phyloP scores from a whole-genome alignment of 2,797 vertebrate genomes.

The Catostomus latipinnis region DNA sequence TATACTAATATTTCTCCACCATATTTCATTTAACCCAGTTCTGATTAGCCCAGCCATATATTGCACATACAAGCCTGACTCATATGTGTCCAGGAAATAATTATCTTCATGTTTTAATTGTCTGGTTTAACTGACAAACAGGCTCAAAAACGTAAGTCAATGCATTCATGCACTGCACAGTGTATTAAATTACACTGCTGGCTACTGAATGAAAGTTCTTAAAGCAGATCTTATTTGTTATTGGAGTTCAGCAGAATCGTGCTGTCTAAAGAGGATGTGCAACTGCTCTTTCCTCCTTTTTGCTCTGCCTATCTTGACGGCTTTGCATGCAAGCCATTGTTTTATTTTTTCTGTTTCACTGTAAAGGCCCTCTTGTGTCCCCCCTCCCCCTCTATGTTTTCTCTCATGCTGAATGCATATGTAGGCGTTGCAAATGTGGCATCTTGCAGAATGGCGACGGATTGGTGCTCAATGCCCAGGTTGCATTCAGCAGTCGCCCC shows the following conservation, averaged over 20 bases:
- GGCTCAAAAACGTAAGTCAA: too few relatives aligned
- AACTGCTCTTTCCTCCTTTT: constrained; percentile 15
- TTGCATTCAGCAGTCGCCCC: constrained; percentile 32
- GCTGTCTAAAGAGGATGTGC: constrained; percentile 20
- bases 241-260: neutral
- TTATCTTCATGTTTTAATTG: neutral
- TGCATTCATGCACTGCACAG: neutral
- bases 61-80: too few relatives aligned
- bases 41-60: too few relatives aligned
- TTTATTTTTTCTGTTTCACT: constrained; percentile 12
- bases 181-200: neutral
- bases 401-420: neutral
- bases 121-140: neutral
- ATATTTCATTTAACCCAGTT: too few relatives aligned
- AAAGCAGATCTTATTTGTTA: constrained; percentile 1
- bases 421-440: constrained; percentile 48
- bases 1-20: too few relatives aligned
- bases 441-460: constrained; percentile 40
- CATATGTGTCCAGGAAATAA: neutral
- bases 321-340: constrained; percentile 49
- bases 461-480: constrained; percentile 13
- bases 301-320: constrained; percentile 2
- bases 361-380: neutral
- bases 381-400: neutral
- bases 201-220: neutral